These are phyloP conservation scores for Neodontobutis hainanensis DNA, from an alignment of 2,113 vertebrate genomes.

Conservation along the genomic window DNA sequence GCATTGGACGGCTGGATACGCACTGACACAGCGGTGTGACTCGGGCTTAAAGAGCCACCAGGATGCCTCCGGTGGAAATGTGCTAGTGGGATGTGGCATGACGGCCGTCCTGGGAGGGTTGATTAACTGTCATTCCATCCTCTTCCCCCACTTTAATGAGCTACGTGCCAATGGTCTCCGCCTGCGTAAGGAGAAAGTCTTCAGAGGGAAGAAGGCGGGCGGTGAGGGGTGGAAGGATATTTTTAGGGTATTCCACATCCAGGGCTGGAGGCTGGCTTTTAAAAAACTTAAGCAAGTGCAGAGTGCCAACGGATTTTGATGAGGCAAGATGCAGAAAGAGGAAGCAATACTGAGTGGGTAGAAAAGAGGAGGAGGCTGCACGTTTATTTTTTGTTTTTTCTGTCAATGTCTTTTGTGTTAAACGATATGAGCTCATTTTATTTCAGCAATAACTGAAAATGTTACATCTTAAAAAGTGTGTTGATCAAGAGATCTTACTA, in stretches of 20 bases:
- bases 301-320: not conserved
- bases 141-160: slow-evolving; percentile 56
- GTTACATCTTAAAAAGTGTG: too few relatives aligned
- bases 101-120: slow-evolving; percentile 42
- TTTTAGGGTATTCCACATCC: slow-evolving; percentile 42
- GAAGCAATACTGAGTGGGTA: slow-evolving; percentile 13
- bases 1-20: slow-evolving; percentile 9
- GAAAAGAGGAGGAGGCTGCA: slow-evolving; percentile 1
- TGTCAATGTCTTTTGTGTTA: slow-evolving; percentile 9
- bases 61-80: slow-evolving; percentile 18
- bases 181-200: slow-evolving; percentile 33
- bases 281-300: slow-evolving; percentile 7
- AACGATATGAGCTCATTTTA: slow-evolving; percentile 5
- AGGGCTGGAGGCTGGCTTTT: slow-evolving; percentile 20
- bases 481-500: not conserved
- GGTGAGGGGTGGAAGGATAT: slow-evolving; percentile 27
- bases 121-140: slow-evolving; percentile 64
- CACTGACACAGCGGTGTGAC: slow-evolving; percentile 13
- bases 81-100: slow-evolving; percentile 18
- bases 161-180: slow-evolving; percentile 53
- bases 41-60: not conserved
- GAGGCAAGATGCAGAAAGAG: slow-evolving; percentile 7
- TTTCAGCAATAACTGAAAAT: too few relatives aligned
- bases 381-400: too few relatives aligned
- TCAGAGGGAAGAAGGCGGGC: slow-evolving; percentile 7